A percentile compares a stretch with the other conserved stretches of the same genome.
These are phyloP conservation scores for Danaus chrysippus DNA, from an alignment of 2,888 invertebrate species.

Conservation along the genomic window DNA sequence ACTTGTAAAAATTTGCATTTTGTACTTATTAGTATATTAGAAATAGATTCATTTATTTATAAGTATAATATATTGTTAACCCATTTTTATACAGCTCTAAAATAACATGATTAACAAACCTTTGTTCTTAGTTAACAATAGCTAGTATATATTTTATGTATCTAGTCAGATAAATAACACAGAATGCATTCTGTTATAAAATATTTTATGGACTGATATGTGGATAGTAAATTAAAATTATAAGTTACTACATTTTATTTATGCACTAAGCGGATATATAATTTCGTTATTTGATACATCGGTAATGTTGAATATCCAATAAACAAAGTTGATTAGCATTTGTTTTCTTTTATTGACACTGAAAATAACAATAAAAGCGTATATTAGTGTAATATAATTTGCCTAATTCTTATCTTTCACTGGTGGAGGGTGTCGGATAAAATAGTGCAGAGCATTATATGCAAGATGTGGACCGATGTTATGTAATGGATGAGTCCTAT, in stretches of 20 bases:
- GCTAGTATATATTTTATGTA: conserved; percentile 6
- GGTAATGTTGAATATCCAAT: not conserved
- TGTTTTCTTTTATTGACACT: not conserved
- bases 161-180: conserved; percentile 25
- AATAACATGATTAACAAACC: conserved; percentile 1
- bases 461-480: conserved; percentile 85
- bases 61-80: not conserved
- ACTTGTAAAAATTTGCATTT: conserved; percentile 1
- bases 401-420: conserved; percentile 63
- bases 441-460: conserved; percentile 73
- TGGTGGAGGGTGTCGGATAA: conserved; percentile 68
- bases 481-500: conserved; percentile 88
- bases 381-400: not conserved
- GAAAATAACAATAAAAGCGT: not conserved
- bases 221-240: not conserved
- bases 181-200: not conserved
- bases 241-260: conserved; percentile 1
- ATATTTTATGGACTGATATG: conserved; percentile 5
- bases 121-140: not conserved
- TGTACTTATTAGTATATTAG: conserved; percentile 1
- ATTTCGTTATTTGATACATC: conserved; percentile 3
- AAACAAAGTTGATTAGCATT: not conserved
- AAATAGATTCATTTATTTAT: not conserved
- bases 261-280: conserved; percentile 3
- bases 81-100: not conserved